Evolutionary conservation across 2,888 invertebrate genomes (phyloP).

Genomic region (Parnassius mnemosyne): DNA sequence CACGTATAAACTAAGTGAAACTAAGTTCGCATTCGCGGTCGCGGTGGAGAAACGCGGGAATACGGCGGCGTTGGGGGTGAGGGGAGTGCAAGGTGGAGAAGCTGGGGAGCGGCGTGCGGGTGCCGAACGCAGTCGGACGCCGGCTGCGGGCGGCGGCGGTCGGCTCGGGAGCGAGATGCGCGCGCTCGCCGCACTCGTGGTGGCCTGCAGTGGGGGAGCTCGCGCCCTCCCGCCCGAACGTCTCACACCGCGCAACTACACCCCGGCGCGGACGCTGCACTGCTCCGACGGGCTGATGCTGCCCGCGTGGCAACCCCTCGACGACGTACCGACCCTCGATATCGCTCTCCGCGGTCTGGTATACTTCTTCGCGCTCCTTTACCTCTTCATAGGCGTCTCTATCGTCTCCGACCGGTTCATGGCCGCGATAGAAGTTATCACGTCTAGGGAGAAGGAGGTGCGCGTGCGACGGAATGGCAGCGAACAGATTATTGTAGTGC

Average conservation of each 20-base stretch:
- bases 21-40: slow-evolving; percentile 4
- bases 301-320: slow-evolving; percentile 93
- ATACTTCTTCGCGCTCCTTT: slow-evolving; percentile 94
- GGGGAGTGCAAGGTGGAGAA: slow-evolving; percentile 29
- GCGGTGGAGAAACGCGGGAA: neutral
- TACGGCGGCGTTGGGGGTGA: slow-evolving; percentile 5
- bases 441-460: slow-evolving; percentile 97
- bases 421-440: slow-evolving; percentile 99
- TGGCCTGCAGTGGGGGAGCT: slow-evolving; percentile 70
- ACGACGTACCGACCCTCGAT: slow-evolving; percentile 87
- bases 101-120: slow-evolving; percentile 41
- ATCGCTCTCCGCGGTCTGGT: slow-evolving; percentile 91
- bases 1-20: slow-evolving; percentile 2
- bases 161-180: slow-evolving; percentile 72
- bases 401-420: slow-evolving; percentile 99
- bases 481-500: slow-evolving; percentile 93
- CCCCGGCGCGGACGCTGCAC: slow-evolving; percentile 60
- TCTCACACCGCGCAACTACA: slow-evolving; percentile 60
- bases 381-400: slow-evolving; percentile 99
- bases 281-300: slow-evolving; percentile 94
- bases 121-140: slow-evolving; percentile 71
- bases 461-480: slow-evolving; percentile 93
- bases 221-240: slow-evolving; percentile 67
- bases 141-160: slow-evolving; percentile 74
- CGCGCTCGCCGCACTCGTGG: slow-evolving; percentile 76